Conservation (phyloP, 2,888 invertebrate species). For the Thelaira solivaga region DNA sequence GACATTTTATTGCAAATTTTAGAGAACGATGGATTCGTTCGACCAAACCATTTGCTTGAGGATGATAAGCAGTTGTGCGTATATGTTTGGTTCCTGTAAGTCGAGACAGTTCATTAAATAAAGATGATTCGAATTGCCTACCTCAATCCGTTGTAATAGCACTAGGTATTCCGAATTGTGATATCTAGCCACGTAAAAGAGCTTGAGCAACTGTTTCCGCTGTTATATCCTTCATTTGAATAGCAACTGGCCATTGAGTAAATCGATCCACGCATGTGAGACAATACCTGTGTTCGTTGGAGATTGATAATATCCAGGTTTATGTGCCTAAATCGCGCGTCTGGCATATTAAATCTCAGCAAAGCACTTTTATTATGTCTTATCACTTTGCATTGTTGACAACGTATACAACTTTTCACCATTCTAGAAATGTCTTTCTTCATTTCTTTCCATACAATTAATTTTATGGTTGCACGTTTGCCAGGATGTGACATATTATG, state of each 20-base stretch:
- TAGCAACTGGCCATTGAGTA: conserved; percentile 59
- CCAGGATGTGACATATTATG: conserved; percentile 52
- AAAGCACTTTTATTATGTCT: conserved; percentile 4
- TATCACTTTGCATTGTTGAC: conserved; percentile 31
- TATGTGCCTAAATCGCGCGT: conserved; percentile 22
- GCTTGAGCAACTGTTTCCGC: conserved; percentile 66
- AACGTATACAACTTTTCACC: conserved; percentile 20
- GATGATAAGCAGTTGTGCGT: conserved; percentile 67
- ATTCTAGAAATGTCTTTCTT: conserved; percentile 1
- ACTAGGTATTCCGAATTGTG: conserved; percentile 74
- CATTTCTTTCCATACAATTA: conserved; percentile 63
- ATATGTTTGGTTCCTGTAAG: conserved; percentile 48
- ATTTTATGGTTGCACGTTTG: neutral
- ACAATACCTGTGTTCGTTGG: conserved; percentile 63
- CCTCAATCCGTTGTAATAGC: conserved; percentile 74
- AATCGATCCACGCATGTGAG: conserved; percentile 67
- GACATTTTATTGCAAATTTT: conserved; percentile 42
- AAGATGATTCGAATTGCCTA: conserved; percentile 70
- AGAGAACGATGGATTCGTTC: conserved; percentile 7
- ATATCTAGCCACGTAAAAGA: conserved; percentile 73
- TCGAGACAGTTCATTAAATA: conserved; percentile 67
- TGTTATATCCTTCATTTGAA: conserved; percentile 63
- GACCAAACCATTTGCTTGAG: conserved; percentile 67
- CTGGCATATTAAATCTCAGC: neutral
- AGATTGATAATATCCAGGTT: conserved; percentile 72